Conservation (phyloP, 1,140 invertebrate genomes). For the Bombus pascuorum region DNA sequence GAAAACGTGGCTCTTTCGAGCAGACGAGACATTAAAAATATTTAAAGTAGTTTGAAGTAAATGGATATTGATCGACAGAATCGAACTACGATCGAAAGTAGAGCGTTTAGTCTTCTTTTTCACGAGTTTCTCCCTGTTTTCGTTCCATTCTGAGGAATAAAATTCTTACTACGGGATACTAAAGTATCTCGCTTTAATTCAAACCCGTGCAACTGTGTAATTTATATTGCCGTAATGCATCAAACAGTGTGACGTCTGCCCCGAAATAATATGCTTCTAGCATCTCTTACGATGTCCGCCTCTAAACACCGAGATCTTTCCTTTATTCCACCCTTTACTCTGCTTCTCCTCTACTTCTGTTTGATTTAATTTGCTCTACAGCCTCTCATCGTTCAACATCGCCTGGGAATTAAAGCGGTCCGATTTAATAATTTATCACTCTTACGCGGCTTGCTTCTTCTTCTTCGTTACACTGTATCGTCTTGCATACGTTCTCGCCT, state of each 20-base stretch:
- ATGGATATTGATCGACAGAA: neutral
- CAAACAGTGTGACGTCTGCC: conserved; percentile 64
- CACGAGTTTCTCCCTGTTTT: neutral
- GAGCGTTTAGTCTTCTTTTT: too few species aligned
- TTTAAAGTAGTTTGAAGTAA: neutral
- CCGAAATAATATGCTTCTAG: conserved; percentile 57
- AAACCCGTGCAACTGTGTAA: conserved; percentile 62
- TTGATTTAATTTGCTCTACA: conserved; percentile 33
- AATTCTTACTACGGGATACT: neutral
- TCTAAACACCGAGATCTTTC: conserved; percentile 14
- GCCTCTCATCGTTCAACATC: conserved; percentile 38
- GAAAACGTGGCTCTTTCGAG: neutral
- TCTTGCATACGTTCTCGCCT: conserved; percentile 4
- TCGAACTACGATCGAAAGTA: neutral
- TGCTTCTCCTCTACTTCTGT: neutral
- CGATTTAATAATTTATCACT: conserved; percentile 41
- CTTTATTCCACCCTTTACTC: conserved; percentile 49
- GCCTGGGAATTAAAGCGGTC: conserved; percentile 19
- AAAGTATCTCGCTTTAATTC: conserved; percentile 56
- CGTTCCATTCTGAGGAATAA: neutral
- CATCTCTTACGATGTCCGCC: conserved; percentile 34
- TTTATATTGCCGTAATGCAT: conserved; percentile 74
- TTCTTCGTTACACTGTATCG: neutral
- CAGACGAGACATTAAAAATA: neutral
- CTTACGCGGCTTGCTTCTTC: neutral